phyloP scores from a whole-genome alignment of 2,797 vertebrate species.

The Arremon aurantiirostris region DNA sequence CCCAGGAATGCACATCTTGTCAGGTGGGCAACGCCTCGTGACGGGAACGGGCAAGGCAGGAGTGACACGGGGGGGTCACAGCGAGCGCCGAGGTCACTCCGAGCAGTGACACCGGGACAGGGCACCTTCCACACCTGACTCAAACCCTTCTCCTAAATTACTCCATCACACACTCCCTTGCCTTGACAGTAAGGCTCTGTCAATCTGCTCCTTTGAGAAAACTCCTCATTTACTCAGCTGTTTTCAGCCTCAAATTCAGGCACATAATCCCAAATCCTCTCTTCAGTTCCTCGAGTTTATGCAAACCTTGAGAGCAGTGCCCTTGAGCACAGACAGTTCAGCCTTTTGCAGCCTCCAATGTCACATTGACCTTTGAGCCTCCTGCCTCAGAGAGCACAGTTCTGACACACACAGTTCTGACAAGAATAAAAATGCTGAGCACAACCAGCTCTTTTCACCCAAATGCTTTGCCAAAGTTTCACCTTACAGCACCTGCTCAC shows the following conservation, averaged over 20 bases:
- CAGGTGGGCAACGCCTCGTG: not conserved
- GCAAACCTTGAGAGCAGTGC: not conserved
- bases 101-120: not conserved
- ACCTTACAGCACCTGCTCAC: not conserved
- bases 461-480: not conserved
- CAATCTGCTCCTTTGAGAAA: not conserved
- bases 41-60: not conserved
- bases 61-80: not conserved
- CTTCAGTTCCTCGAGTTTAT: not conserved
- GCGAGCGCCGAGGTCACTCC: not conserved
- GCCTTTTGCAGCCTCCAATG: not conserved
- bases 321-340: not conserved
- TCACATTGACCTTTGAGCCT: not conserved
- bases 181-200: not conserved
- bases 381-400: not conserved
- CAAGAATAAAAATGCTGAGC: not conserved
- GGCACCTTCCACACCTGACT: not conserved
- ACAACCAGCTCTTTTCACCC: not conserved
- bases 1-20: not conserved
- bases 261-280: not conserved
- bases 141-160: not conserved
- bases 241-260: not conserved
- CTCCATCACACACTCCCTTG: not conserved
- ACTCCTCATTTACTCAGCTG: not conserved
- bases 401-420: not conserved